Base-by-base conservation (phyloP, 2,888 invertebrate genomes). In the Caradrina clavipalpis region DNA sequence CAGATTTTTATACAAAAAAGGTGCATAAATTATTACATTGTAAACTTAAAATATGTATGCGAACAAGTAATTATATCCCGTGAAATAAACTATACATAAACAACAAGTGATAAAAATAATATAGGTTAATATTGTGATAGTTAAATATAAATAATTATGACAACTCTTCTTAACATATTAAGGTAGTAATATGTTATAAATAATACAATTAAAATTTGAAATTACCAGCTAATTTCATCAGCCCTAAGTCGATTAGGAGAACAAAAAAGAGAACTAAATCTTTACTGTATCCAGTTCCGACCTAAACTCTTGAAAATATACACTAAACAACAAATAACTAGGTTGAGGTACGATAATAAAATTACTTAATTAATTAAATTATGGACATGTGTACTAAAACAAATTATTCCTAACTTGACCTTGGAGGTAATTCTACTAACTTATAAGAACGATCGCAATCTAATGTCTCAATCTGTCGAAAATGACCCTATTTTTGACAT, bases 81-180 rank as follows among this genome's bases (percentile, higher is more conserved):
- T 67, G 67, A 78, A 73, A 68, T 61, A 53, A 71, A 80, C 35
- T 55, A 17, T 79, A 78, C 55, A 69, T 26, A 61, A 55, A 77
- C 61, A 81, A 77, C 73, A 69, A 61, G 60, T 66, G 49, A 66
- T 73, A 73, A 65, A 75, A 65, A 58, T 65, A 61, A 49, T 67
- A 47, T 56, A 69, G 31, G 54, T 70, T 67, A 69, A 31, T 72
- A 63, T 71, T 78, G 74, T 78, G 74, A 74, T 80, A 74, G 50
- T 54, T 58, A n/a, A n/a, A n/a, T n/a, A 66, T 51, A 71, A 70
- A 71, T 64, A 45, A 17, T 45, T 45, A 76, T 53, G 62, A 69
- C 57, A 72, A 66, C 69, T 50, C 39, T 58, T 65, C 65, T 21
- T 73, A 54, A 13, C 26, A 22, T 22, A 45, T 17, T 17, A 6